Evolutionary conservation across 1,140 invertebrate species (phyloP).

Genomic region (Neelides sp.): DNA sequence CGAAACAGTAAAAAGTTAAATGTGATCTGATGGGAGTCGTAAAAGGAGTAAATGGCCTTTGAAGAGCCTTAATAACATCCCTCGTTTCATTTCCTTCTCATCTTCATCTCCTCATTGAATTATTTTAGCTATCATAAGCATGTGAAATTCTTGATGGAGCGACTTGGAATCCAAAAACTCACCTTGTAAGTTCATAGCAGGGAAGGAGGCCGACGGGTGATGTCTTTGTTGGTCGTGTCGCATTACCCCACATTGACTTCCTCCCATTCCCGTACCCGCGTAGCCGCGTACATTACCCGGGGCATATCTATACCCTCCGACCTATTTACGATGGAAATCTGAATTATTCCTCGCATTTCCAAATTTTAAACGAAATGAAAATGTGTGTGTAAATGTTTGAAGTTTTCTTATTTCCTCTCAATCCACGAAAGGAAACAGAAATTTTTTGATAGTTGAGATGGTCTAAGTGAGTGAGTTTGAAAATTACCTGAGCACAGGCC

Average conservation of each 20-base stretch:
- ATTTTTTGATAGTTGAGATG: background rate
- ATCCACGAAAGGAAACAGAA: background rate
- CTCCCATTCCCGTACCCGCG: conserved; percentile 24
- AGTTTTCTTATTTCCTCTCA: background rate
- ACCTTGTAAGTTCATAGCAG: conserved; percentile 31
- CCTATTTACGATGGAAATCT: conserved; percentile 19
- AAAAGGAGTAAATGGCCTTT: no score
- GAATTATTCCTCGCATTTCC: background rate
- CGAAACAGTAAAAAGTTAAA: no score
- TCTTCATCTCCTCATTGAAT: no score
- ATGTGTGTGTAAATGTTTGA: background rate
- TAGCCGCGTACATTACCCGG: conserved; percentile 28
- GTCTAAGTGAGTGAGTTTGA: conserved; percentile 32
- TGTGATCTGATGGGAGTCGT: no score
- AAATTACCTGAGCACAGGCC: conserved; percentile 73
- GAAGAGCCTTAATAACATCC: no score
- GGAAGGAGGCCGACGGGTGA: conserved; percentile 30
- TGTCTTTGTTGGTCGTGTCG: conserved; percentile 31
- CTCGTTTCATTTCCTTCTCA: no score
- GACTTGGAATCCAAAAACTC: no score
- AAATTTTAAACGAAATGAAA: no score
- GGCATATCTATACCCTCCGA: conserved; percentile 29
- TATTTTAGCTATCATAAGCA: no score
- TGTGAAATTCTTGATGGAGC: no score
- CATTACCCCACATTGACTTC: conserved; percentile 32